phyloP scores from a whole-genome alignment of 2,888 invertebrate genomes.

The Campaea margaritaria region DNA sequence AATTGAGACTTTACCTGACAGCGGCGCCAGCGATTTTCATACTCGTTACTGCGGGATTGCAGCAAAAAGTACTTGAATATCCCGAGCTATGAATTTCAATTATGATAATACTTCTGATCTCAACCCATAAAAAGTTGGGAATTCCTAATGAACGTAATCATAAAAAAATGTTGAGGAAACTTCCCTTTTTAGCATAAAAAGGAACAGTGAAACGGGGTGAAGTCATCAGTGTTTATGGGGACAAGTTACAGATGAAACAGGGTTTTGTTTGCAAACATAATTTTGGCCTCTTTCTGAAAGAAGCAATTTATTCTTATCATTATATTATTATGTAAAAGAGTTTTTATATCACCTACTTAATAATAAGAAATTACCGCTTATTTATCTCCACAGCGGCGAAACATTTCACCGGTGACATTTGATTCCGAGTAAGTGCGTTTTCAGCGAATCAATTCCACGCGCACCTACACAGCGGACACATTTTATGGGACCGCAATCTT shows the following conservation, averaged over 20 bases:
- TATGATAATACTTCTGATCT: conserved; percentile 36
- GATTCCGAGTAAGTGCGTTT: conserved; percentile 35
- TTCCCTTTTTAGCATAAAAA: conserved; percentile 37
- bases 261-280: conserved; percentile 3
- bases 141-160: conserved; percentile 37
- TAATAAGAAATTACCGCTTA: conserved; percentile 7
- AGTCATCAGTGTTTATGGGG: conserved; percentile 32
- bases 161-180: conserved; percentile 31
- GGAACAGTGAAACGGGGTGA: conserved; percentile 32
- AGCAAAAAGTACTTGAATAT: conserved; percentile 38
- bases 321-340: not conserved
- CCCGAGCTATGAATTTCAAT: conserved; percentile 35
- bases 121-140: conserved; percentile 32
- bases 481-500: conserved; percentile 70
- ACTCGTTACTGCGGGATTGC: conserved; percentile 49
- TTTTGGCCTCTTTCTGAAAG: not conserved
- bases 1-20: conserved; percentile 72
- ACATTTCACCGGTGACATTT: conserved; percentile 36
- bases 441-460: conserved; percentile 42
- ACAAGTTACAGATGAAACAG: conserved; percentile 24
- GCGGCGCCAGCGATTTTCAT: conserved; percentile 61
- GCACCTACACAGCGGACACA: conserved; percentile 52
- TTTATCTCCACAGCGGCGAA: conserved; percentile 12
- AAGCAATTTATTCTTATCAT: not conserved
- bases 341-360: not conserved